Evolutionary conservation across 2,888 invertebrate species (phyloP), one percentile per base, ranked within the genome.

Genomic region (Keiferia lycopersicella): DNA sequence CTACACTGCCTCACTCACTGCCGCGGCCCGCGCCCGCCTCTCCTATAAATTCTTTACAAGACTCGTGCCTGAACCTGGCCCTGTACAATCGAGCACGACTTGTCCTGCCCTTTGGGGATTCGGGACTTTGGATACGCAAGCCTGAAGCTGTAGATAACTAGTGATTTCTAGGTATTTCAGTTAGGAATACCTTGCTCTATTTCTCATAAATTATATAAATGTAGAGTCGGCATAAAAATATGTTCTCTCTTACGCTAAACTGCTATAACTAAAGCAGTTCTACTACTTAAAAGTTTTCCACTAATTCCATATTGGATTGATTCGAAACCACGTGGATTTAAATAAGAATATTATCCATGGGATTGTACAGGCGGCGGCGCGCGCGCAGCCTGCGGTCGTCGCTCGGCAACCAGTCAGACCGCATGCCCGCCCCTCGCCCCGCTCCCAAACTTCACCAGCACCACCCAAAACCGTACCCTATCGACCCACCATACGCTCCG

Each of bases 301-400:
- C 16, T 34, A 34, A 16, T 3, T n/a, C n/a, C 16, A 45, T n/a
- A 10, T 51, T 63, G 1, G 12, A 30, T 38, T 16, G 38, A 20
- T 59, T 58, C 38, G 34, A 20, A 53, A 67, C 77, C 83, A 83
- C 84, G 83, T 86, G 84, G 78, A 67, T 74, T 76, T 78, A 75
- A 82, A 84, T 81, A 74, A 77, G 75, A 76, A 77, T 78, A 75
- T 83, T 82, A 77, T 78, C 78, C 70, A 68, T 82, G 69, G 75
- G 81, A 84, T 71, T 84, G 85, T 85, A 84, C 84, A 60, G 41
- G 60, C 71, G 62, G 67, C 65, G 73, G 67, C 86, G 87, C 86
- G 86, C 84, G 86, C 87, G 86, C 89, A 83, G 88, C 84, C 88
- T 86, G 85, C 90, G 90, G 91, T 91, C 91, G 91, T 84, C 91